These are phyloP conservation scores for Polydesmus complanatus DNA, from an alignment of 2,888 invertebrate genomes.

Conservation along the genomic window DNA sequence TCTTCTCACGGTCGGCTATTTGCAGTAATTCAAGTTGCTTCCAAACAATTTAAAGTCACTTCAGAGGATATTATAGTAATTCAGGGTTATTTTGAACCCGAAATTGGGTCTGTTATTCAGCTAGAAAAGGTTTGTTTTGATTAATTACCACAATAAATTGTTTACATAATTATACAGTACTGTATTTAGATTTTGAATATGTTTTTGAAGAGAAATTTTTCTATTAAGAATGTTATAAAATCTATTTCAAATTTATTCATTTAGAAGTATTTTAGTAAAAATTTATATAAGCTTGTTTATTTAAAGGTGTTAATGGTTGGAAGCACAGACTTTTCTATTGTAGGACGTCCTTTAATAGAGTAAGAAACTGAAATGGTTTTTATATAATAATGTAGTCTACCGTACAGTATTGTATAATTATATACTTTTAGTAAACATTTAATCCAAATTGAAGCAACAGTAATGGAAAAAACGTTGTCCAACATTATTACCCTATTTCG, in stretches of 20 bases:
- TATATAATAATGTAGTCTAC: not conserved
- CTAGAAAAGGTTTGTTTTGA: conserved; percentile 68
- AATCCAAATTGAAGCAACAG: conserved; percentile 60
- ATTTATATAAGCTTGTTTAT: not conserved
- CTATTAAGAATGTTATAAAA: not conserved
- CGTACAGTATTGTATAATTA: not conserved
- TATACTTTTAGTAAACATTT: conserved; percentile 39
- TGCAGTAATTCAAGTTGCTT: conserved; percentile 64
- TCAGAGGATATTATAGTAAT: conserved; percentile 69
- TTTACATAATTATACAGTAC: not conserved
- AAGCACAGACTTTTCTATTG: conserved; percentile 59
- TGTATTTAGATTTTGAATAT: conserved; percentile 4
- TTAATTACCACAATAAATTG: no score
- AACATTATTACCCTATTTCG: conserved; percentile 59
- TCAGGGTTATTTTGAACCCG: conserved; percentile 67
- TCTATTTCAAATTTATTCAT: no score
- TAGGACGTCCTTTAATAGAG: conserved; percentile 65
- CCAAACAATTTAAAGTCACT: conserved; percentile 73
- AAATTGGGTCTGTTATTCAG: conserved; percentile 59
- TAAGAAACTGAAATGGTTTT: conserved; percentile 8
- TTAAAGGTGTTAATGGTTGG: conserved; percentile 54
- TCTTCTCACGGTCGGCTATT: conserved; percentile 50
- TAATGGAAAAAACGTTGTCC: conserved; percentile 68
- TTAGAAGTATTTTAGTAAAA: no score
- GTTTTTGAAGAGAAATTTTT: not conserved